Conservation (phyloP, 2,113 vertebrate genomes). For the Melanotaenia duboulayi region DNA sequence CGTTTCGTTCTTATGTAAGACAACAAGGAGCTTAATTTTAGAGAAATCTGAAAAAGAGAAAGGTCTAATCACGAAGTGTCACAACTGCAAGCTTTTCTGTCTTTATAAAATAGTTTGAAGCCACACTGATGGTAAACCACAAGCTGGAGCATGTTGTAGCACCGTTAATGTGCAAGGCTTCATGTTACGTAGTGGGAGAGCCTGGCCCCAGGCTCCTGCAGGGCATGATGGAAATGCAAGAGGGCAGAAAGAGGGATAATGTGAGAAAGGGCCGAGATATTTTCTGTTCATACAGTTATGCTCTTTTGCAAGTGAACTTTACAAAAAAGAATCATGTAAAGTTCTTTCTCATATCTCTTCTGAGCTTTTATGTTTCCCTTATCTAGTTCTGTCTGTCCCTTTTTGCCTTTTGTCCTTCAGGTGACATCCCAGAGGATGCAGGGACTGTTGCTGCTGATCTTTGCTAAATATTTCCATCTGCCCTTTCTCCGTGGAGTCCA, state of each 20-base stretch:
- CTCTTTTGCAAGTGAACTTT: conserved; percentile 21
- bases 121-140: conserved; percentile 28
- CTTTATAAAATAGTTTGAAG: conserved; percentile 14
- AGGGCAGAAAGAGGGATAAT: conserved; percentile 16
- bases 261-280: conserved; percentile 13
- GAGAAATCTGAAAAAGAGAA: not conserved
- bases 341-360: not conserved
- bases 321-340: conserved; percentile 30
- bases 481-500: conserved; percentile 90
- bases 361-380: not conserved
- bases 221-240: conserved; percentile 45
- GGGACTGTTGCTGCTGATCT: conserved; percentile 91
- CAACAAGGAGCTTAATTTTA: conserved; percentile 3
- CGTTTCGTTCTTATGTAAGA: conserved; percentile 12
- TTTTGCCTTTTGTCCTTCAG: conserved; percentile 73
- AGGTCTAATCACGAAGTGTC: conserved; percentile 9
- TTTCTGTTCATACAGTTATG: not conserved
- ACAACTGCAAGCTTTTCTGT: conserved; percentile 10
- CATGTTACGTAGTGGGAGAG: conserved; percentile 38
- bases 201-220: conserved; percentile 28
- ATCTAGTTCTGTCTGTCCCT: not conserved
- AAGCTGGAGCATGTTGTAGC: conserved; percentile 13
- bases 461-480: conserved; percentile 94
- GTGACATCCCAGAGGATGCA: conserved; percentile 97
- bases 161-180: conserved; percentile 32